Evolutionary conservation across 2,113 vertebrate species (phyloP), one percentile per base, ranked within the genome.

Genomic region (Aphyosemion australe): DNA sequence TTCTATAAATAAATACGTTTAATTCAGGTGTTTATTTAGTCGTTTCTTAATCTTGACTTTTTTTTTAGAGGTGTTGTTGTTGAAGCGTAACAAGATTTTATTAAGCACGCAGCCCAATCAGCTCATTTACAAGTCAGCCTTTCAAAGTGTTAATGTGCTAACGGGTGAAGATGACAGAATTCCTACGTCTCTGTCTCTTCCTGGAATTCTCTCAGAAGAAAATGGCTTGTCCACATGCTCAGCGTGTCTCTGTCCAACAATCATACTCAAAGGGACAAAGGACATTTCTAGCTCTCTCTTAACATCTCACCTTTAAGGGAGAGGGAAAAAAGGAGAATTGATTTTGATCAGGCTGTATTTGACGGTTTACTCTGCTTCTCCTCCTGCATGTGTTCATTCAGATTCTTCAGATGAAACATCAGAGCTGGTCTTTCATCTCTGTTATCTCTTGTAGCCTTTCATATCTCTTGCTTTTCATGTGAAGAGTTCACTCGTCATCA

Each of bases 371-470:
- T 57, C 51, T 34, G 58, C 56, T 19, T 47, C 60, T 47, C 19
- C 46, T 69, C 61, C 69, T 62, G 71, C 74, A 58, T 21, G 0
- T 69, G 60, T 82, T 84, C 70, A 82, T 84, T 78, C 71, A 66
- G 68, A 65, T 76, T 76, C 72, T 51, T 64, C 16, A 65, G 69
- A 84, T 80, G 61, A 82, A 77, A 76, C 56, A 14, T 19, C 65
- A 16, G 39, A 6, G 42, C 20, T 15, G 4, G 7, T n/a, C 19
- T 11, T 65, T 51, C 26, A 11, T 61, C 60, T 61, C 46, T 69
- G 14, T 54, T n/a, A 21, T 67, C 59, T 39, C 31, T 15, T 48
- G 46, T 16, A 65, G 65, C 20, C 65, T 80, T 72, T 78, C 47
- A 70, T 58, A 39, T 45, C 7, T 31, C 54, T 57, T 39, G 69